Evolutionary conservation across 2,888 invertebrate species (phyloP).

Genomic region (Steromphala cineraria): DNA sequence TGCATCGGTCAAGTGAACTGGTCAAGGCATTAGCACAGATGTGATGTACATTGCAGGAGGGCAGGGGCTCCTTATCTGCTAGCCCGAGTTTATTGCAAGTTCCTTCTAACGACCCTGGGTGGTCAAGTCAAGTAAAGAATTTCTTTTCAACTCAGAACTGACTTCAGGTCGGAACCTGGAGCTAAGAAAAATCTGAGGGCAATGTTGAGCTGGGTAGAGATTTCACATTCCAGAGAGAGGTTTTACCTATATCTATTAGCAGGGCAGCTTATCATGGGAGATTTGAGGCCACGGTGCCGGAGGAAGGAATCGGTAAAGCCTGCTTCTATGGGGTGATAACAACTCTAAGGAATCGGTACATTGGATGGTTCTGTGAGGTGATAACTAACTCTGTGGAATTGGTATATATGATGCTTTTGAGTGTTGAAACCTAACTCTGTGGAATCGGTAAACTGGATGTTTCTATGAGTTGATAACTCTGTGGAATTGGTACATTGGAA

Average conservation of each 20-base stretch:
- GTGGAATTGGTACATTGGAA: too few species aligned
- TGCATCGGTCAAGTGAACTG: not conserved
- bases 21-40: not conserved
- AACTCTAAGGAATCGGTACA: not conserved
- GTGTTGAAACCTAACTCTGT: not conserved
- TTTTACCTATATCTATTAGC: constrained; percentile 19
- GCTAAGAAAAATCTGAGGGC: not conserved
- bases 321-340: not conserved
- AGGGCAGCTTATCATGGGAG: constrained; percentile 14
- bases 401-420: not conserved
- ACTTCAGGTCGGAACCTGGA: not conserved
- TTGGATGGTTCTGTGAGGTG: too few species aligned
- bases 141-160: not conserved
- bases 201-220: not conserved
- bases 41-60: not conserved
- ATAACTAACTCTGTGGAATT: not conserved
- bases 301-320: not conserved
- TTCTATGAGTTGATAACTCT: too few species aligned
- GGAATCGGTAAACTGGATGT: too few species aligned
- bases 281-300: not conserved
- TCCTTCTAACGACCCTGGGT: not conserved
- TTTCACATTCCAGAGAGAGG: not conserved
- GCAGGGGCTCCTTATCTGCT: not conserved
- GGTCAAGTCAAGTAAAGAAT: not conserved
- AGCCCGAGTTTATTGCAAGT: not conserved